These are phyloP conservation scores for Drosophila littoralis DNA, from an alignment of 1,140 invertebrate species.

Conservation along the genomic window DNA sequence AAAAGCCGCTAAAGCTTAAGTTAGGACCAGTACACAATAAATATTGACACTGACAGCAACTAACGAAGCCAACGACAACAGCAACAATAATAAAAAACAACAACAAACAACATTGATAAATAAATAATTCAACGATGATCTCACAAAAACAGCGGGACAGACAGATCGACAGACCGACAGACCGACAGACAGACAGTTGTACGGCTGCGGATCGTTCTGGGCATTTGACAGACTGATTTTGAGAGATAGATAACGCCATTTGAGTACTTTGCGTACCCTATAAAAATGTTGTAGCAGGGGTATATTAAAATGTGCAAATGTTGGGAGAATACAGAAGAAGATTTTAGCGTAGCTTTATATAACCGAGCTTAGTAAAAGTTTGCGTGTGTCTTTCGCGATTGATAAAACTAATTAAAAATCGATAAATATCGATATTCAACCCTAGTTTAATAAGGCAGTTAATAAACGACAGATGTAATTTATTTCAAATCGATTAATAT, in stretches of 20 bases:
- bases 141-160: conserved; percentile 36
- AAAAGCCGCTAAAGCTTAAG: conserved; percentile 53
- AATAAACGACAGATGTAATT: no score
- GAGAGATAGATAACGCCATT: conserved; percentile 37
- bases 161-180: conserved; percentile 12
- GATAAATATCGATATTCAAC: neutral
- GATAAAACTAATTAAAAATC: no score
- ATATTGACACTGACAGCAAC: conserved; percentile 51
- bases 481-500: neutral
- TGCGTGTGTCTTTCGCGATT: no score
- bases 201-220: conserved; percentile 47
- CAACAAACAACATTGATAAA: conserved; percentile 47
- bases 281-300: neutral
- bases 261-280: neutral
- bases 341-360: neutral
- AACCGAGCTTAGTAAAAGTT: no score
- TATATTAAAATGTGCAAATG: neutral
- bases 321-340: neutral
- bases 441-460: no score
- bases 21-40: conserved; percentile 45
- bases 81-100: conserved; percentile 14
- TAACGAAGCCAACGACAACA: conserved; percentile 6
- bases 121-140: conserved; percentile 72
- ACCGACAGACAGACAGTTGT: conserved; percentile 38
- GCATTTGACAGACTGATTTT: conserved; percentile 40